Conservation (phyloP, 1,140 invertebrate species). For the Ips typographus region DNA sequence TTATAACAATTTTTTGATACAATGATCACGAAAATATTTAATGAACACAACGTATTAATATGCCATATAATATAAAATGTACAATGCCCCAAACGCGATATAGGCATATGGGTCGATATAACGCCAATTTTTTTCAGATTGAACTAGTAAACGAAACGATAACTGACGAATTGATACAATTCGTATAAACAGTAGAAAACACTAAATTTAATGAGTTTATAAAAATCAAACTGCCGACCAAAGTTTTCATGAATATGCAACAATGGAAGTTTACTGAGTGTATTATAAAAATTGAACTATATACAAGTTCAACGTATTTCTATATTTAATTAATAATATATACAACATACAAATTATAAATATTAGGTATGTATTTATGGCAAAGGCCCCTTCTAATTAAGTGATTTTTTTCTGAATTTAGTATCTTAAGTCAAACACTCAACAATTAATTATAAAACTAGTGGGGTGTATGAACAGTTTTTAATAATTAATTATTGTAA, state of each 20-base stretch:
- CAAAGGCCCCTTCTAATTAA: too few species aligned
- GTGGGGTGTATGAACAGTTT: too few species aligned
- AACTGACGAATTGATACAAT: constrained; percentile 24
- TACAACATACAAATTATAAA: neutral
- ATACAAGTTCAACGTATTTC: neutral
- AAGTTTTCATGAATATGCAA: too few species aligned
- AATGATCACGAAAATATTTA: constrained; percentile 23
- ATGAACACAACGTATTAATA: constrained; percentile 19
- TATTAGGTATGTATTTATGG: too few species aligned
- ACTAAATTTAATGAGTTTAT: neutral
- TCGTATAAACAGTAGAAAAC: neutral
- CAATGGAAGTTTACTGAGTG: too few species aligned
- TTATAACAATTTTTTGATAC: constrained; percentile 13
- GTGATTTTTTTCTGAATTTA: too few species aligned
- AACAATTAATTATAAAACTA: too few species aligned
- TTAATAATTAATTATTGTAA: too few species aligned
- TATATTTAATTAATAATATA: neutral
- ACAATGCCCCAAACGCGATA: neutral
- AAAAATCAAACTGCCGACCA: neutral
- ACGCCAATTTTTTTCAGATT: neutral
- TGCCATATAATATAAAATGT: constrained; percentile 8
- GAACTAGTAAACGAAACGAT: neutral
- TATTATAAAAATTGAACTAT: neutral
- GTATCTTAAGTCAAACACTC: too few species aligned
- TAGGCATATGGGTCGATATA: neutral